Evolutionary conservation across 2,888 invertebrate species (phyloP), one percentile per base, ranked within the genome.

Genomic region (Oligia fasciuncula): DNA sequence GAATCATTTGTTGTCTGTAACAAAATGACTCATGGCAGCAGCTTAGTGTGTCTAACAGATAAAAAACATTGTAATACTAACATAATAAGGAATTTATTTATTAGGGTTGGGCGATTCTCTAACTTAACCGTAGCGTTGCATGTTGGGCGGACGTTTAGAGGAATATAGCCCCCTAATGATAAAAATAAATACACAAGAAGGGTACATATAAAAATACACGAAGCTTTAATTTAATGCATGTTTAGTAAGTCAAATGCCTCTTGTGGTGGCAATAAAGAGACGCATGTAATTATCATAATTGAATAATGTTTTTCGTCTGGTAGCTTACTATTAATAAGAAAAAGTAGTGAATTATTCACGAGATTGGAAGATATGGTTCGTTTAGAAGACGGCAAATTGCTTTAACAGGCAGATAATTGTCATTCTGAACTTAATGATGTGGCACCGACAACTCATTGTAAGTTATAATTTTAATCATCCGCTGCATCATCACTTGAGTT

Each of bases 321-420:
- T 87, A 82, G 83, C 70, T 77, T 63, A 51, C 49, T 17, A 63
- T 66, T 73, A 17, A 67, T 76, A 76, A 29, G 29, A 29, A 19
- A 62, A 68, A 65, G 76, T 87, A 86, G 88, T 85, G 78, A 85
- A 80, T 81, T 80, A 87, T 87, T 89, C 72, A 79, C 77, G 69
- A 68, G 72, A 60, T 83, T 80, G 57, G 72, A 82, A 77, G 76
- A 76, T 76, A 93, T 87, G 80, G 72, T 84, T 87, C 85, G 85
- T 85, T 85, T 85, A 90, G 95, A 96, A 96, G 96, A 96, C 96
- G 96, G 96, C 96, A 96, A 95, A 94, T 94, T 96, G 96, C 94
- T 95, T 94, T 92, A 91, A 90, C 92, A 93, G 93, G 93, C 93
- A 94, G 89, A 86, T 86, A 80, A 80, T 88, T 87, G 84, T 89